A percentile compares a stretch with the other conserved stretches of the same genome.
Conservation (phyloP, 2,797 vertebrate species). For the Nasua narica region DNA sequence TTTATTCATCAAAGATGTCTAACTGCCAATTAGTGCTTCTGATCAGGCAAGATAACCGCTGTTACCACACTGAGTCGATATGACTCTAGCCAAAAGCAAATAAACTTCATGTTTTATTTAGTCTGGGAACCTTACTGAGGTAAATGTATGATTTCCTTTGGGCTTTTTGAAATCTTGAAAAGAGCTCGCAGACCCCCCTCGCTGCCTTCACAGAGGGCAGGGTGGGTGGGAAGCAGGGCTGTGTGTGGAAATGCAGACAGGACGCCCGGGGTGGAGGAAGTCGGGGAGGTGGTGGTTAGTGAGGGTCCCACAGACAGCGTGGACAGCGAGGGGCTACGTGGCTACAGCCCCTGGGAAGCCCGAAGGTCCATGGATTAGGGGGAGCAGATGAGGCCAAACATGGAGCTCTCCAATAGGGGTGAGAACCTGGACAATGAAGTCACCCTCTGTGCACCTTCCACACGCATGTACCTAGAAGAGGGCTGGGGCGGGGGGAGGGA, state of each 20-base stretch:
- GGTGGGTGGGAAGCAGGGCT: neutral
- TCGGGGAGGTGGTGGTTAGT: neutral
- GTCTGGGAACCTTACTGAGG: conserved; percentile 67
- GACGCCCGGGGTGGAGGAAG: neutral
- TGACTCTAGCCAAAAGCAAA: conserved; percentile 66
- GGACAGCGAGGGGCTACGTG: neutral
- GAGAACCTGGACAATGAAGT: neutral
- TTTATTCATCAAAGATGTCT: conserved; percentile 68
- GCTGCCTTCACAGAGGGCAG: neutral
- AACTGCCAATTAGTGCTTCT: conserved; percentile 61
- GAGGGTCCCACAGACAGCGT: neutral
- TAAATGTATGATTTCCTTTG: conserved; percentile 64
- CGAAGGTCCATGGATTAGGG: fast-evolving
- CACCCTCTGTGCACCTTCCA: neutral
- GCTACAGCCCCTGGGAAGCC: neutral
- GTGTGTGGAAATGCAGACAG: neutral
- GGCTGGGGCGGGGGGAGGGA: neutral
- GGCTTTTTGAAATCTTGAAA: conserved; percentile 63
- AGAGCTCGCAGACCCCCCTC: conserved; percentile 28
- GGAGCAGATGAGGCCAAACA: too few relatives aligned
- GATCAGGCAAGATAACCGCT: conserved; percentile 55
- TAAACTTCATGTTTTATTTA: conserved; percentile 72
- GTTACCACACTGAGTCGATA: conserved; percentile 18
- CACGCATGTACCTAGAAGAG: neutral
- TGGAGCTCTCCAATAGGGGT: neutral